Evolutionary conservation across 2,888 invertebrate species (phyloP), one percentile per base, ranked within the genome.

Genomic region (Campoletis raptor): DNA sequence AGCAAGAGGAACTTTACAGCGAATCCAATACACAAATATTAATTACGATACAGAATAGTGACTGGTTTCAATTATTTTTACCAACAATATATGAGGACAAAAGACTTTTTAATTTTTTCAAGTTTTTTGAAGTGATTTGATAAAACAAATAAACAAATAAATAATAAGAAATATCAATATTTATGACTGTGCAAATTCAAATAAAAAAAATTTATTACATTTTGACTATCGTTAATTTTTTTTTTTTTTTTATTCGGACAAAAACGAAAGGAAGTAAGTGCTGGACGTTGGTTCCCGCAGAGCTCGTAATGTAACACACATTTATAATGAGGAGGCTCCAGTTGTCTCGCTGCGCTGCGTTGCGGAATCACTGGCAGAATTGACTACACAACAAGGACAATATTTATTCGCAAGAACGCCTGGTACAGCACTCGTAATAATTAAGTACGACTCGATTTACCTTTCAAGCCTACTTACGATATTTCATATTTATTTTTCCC

Each of bases 371-470:
- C 24, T 30, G 30, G 84, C 61, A 79, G 73, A 21, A 82, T 30
- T 57, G 70, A 36, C 52, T 57, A 37, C 77, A 48, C 64, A 18
- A 30, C 61, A 64, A 40, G 70, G 61, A 61, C 61, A 48, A 66
- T 7, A 77, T 48, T 69, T 76, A 72, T n/a, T 64, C 74, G 79
- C 52, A 74, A 74, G 69, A 48, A 36, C 9, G 24, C 18, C 21
- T 48, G 5, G 30, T 36, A 48, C 21, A 30, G n/a, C 48, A 72
- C 70, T 66, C 57, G 45, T 45, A 74, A 74, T 74, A 82, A 85
- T 85, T 74, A 85, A 74, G 69, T 45, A 42, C 61, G 64, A 82
- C 79, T 76, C 79, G 61, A 78, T 85, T 82, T 82, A 61, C 67
- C 67, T 79, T 70, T 78, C 76, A 64, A n/a, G 70, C 52, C 61